Percentiles rank a stretch among this genome's conserved stretches.
These are phyloP conservation scores for Silurus asotus DNA, from an alignment of 2,113 vertebrate species.

Conservation along the genomic window DNA sequence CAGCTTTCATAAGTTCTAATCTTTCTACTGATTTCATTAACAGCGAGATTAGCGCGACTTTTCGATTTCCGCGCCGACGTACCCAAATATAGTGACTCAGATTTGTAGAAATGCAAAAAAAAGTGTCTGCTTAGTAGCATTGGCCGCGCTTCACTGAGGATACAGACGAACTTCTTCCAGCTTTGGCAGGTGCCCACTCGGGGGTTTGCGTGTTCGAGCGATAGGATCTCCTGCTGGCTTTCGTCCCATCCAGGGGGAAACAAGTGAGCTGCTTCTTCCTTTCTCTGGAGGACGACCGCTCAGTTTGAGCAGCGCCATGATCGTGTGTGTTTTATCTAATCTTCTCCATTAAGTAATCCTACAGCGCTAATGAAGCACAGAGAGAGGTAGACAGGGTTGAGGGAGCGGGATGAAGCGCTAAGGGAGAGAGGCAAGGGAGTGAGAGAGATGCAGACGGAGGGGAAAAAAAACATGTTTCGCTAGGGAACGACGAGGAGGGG, in stretches of 20 bases:
- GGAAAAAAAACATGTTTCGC: not conserved
- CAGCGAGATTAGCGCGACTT: not conserved
- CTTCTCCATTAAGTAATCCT: constrained; percentile 54
- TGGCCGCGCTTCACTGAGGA: no score
- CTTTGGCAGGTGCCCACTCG: not conserved
- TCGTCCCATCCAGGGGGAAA: constrained; percentile 22
- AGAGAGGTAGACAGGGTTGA: constrained; percentile 8
- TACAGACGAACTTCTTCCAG: not conserved
- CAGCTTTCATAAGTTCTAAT: not conserved
- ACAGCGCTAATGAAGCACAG: constrained; percentile 51
- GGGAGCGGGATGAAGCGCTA: constrained; percentile 18
- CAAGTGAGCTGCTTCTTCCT: constrained; percentile 3
- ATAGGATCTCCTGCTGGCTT: constrained; percentile 24
- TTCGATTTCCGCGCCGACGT: not conserved
- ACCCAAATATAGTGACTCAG: not conserved
- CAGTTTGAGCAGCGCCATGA: constrained; percentile 38
- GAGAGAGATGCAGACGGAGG: constrained; percentile 7
- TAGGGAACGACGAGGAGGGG: not conserved
- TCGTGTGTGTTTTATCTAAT: constrained; percentile 55
- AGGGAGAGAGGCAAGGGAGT: constrained; percentile 11
- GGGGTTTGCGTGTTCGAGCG: not conserved
- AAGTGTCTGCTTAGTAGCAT: not conserved
- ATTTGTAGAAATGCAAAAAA: not conserved
- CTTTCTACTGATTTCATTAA: constrained; percentile 1
- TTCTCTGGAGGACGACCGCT: constrained; percentile 28